Evolutionary conservation across 1,140 invertebrate species (phyloP).

Genomic region (Solenopsis invicta): DNA sequence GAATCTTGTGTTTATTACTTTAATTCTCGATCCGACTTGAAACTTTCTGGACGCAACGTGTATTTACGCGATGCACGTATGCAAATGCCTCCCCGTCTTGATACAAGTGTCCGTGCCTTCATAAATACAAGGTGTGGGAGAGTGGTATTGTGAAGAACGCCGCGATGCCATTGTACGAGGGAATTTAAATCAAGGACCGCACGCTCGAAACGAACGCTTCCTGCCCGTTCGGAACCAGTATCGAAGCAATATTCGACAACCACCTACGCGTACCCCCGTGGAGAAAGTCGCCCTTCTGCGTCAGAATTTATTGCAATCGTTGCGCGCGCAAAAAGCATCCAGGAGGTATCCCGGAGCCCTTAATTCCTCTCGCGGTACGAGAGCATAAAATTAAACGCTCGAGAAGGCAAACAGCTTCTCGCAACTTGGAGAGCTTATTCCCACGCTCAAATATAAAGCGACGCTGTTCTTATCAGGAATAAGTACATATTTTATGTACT

Average conservation of each 20-base stretch:
- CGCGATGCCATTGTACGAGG: slow-evolving; percentile 66
- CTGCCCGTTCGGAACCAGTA: slow-evolving; percentile 72
- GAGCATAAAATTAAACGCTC: slow-evolving; percentile 73
- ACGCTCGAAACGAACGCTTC: slow-evolving; percentile 71
- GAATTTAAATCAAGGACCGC: slow-evolving; percentile 69
- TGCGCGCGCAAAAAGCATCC: slow-evolving; percentile 65
- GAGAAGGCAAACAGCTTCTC: slow-evolving; percentile 62
- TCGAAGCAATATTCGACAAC: slow-evolving; percentile 77
- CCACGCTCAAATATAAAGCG: slow-evolving; percentile 36
- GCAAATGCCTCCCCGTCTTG: slow-evolving; percentile 35
- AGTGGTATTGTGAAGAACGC: slow-evolving; percentile 52
- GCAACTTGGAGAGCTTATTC: slow-evolving; percentile 48
- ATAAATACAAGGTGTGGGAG: slow-evolving; percentile 61
- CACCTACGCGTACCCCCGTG: slow-evolving; percentile 78
- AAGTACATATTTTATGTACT: slow-evolving; percentile 7
- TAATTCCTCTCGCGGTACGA: slow-evolving; percentile 66
- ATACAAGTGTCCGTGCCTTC: slow-evolving; percentile 42
- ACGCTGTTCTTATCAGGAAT: slow-evolving; percentile 17
- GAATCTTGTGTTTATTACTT: slow-evolving; percentile 18
- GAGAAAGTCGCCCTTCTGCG: slow-evolving; percentile 78
- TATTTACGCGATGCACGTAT: slow-evolving; percentile 49
- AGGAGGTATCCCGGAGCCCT: slow-evolving; percentile 66
- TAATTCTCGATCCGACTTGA: slow-evolving; percentile 13
- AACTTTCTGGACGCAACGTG: slow-evolving; percentile 31
- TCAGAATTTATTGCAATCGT: slow-evolving; percentile 78